These are phyloP conservation scores for Microcebus griseorufus DNA, from an alignment of 2,113 vertebrate species.

Conservation along the genomic window DNA sequence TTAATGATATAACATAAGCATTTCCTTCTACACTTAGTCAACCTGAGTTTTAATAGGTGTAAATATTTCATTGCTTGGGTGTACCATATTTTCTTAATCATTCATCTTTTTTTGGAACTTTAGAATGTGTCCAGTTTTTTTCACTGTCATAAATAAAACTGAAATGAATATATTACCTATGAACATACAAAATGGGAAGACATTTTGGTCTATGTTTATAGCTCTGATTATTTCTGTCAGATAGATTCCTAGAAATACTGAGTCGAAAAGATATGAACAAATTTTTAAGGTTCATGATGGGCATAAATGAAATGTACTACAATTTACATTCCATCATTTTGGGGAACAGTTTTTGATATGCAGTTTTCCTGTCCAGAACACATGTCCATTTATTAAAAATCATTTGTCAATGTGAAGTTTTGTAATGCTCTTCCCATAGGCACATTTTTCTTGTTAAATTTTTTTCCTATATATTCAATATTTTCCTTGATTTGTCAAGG, in stretches of 20 bases:
- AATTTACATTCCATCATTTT: not conserved
- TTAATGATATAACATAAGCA: not conserved
- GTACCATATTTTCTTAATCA: not conserved
- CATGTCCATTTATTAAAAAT: not conserved
- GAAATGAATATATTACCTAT: not conserved
- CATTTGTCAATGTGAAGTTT: not conserved
- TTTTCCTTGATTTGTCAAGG: slow-evolving; percentile 11
- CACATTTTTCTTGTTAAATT: not conserved
- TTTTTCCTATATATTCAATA: not conserved
- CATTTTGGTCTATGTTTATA: not conserved
- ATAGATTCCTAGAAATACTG: not conserved
- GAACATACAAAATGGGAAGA: not conserved
- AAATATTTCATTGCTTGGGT: not conserved
- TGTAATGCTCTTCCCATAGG: not conserved
- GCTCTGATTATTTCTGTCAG: not conserved
- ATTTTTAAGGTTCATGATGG: not conserved
- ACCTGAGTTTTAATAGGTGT: not conserved
- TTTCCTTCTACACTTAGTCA: not conserved
- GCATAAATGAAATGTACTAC: not conserved
- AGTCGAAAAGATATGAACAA: not conserved
- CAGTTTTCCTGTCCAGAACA: not conserved
- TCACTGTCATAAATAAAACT: not conserved
- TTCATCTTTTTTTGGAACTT: slow-evolving; percentile 32
- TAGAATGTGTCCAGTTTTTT: not conserved
- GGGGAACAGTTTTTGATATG: not conserved